A percentile compares a stretch with the other conserved stretches of the same genome.
Evolutionary conservation across 2,797 vertebrate species (phyloP).

Genomic region (Sebastes oblongus): DNA sequence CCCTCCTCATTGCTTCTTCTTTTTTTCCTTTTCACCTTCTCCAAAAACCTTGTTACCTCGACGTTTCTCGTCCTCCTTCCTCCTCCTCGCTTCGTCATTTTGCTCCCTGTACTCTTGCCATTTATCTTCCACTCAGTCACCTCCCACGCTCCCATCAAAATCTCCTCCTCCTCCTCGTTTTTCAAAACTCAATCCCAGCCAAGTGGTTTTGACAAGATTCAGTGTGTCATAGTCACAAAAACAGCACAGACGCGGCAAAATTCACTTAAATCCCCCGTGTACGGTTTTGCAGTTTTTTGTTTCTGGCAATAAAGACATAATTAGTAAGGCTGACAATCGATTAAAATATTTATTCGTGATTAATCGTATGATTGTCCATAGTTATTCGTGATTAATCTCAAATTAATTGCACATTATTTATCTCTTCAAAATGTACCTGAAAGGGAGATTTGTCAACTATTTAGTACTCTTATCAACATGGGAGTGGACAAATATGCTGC

Average conservation of each 20-base stretch:
- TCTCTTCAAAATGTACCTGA: too few species aligned
- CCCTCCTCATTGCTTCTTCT: neutral
- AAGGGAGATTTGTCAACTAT: too few species aligned
- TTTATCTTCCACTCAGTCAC: constrained; percentile 54
- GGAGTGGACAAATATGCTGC: too few species aligned
- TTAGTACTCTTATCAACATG: too few species aligned
- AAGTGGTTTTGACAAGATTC: constrained; percentile 34
- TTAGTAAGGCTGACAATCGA: too few species aligned
- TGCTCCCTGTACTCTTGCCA: constrained; percentile 1
- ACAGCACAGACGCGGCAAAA: neutral
- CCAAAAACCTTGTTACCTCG: constrained; percentile 3
- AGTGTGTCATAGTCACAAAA: constrained; percentile 24
- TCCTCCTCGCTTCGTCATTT: constrained; percentile 12
- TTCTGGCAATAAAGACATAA: neutral
- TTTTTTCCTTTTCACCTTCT: neutral
- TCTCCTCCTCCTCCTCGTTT: constrained; percentile 22
- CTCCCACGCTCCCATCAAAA: constrained; percentile 49
- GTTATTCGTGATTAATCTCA: too few species aligned
- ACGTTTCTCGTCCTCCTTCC: neutral
- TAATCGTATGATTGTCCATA: too few species aligned
- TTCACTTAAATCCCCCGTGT: neutral
- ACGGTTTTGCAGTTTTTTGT: neutral
- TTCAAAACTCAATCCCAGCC: constrained; percentile 33
- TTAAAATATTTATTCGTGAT: too few species aligned
- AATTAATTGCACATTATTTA: too few species aligned